These are phyloP conservation scores for Brachyptera putata DNA, from an alignment of 2,888 invertebrate species.

Conservation along the genomic window DNA sequence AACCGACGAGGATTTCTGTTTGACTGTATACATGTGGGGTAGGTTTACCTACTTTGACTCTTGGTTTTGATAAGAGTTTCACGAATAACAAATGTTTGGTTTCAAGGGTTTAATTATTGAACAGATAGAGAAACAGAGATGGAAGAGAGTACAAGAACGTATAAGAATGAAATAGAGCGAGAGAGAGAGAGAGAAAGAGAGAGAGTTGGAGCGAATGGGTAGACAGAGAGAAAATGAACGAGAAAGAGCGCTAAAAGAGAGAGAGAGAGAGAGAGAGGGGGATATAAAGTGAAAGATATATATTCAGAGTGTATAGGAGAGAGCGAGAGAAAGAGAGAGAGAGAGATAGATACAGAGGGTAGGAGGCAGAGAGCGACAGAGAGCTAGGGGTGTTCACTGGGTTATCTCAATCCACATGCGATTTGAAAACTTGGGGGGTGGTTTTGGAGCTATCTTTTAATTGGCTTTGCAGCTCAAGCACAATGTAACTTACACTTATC, in stretches of 20 bases:
- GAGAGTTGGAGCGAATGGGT: background rate
- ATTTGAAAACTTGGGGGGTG: constrained; percentile 27
- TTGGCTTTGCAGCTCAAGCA: constrained; percentile 23
- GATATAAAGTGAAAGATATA: too few relatives aligned
- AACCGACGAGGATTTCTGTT: background rate
- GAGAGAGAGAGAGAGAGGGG: background rate
- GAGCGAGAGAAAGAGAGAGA: constrained; percentile 1
- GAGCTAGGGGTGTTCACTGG: constrained; percentile 3
- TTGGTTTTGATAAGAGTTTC: constrained; percentile 16
- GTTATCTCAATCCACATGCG: constrained; percentile 22
- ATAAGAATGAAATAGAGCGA: background rate
- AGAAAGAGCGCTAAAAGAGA: too few relatives aligned
- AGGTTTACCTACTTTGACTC: constrained; percentile 7
- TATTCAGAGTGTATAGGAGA: too few relatives aligned
- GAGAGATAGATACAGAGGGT: background rate
- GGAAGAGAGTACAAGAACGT: too few relatives aligned
- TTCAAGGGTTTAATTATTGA: constrained; percentile 13
- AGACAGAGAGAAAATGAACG: too few relatives aligned
- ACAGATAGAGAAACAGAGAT: constrained; percentile 6
- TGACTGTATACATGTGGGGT: background rate
- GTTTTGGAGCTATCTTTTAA: constrained; percentile 29
- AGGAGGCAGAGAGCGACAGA: background rate
- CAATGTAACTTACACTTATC: constrained; percentile 18
- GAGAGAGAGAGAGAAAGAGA: background rate
- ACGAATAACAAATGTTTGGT: constrained; percentile 8